Evolutionary conservation across 2,113 vertebrate genomes (phyloP).

Genomic region (Urocitellus parryii): DNA sequence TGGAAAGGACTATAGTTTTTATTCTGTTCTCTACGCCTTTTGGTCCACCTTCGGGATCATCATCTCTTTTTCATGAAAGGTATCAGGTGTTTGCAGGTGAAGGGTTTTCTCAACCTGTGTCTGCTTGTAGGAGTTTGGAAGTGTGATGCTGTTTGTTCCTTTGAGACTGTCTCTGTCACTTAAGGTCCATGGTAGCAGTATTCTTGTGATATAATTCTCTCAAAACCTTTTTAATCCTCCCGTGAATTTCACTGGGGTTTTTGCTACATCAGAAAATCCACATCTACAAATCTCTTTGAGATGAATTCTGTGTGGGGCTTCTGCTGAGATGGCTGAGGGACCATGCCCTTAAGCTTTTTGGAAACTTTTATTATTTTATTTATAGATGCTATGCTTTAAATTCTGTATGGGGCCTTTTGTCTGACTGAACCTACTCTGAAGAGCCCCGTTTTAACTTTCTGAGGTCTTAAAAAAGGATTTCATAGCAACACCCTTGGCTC

Average conservation of each 20-base stretch:
- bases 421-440: neutral
- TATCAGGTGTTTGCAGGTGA: neutral
- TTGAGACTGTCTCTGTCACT: neutral
- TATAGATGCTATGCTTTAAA: neutral
- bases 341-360: neutral
- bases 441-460: neutral
- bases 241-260: neutral
- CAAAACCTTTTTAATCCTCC: neutral
- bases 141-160: neutral
- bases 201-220: neutral
- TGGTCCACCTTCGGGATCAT: neutral
- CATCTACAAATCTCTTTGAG: neutral
- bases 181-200: neutral
- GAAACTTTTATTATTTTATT: neutral
- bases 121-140: neutral
- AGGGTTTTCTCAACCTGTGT: neutral
- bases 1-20: neutral
- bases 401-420: neutral
- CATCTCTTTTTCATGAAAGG: neutral
- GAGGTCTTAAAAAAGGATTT: constrained; percentile 31
- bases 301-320: neutral
- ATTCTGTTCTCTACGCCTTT: neutral
- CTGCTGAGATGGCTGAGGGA: neutral
- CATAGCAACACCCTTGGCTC: neutral
- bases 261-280: neutral